Base-by-base conservation (phyloP, 2,888 invertebrate genomes). In the Yponomeuta cagnagella region DNA sequence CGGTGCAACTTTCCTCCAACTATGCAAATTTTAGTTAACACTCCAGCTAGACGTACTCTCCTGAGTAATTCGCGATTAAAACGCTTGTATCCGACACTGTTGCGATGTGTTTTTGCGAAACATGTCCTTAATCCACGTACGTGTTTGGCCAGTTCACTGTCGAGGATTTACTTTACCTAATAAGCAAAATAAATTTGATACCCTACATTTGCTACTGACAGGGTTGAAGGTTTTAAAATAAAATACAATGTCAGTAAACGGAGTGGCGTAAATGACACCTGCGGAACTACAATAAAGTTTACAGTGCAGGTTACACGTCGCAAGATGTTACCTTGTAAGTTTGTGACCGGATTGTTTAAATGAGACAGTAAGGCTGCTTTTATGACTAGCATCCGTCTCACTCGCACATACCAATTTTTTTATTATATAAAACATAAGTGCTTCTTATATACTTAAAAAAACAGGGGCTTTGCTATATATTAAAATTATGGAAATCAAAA, bases 1-100 rank as follows among this genome's bases (percentile, higher is more conserved):
- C 74, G 78, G 52, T 74, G 74, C 74, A 84, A 87, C 82, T 87
- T 85, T 74, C 77, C 78, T 82, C 82, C 76, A 86, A 87, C 86
- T 87, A 86, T 87, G 87, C 83, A 87, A 87, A 87, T 87, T 86
- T 85, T 81, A 83, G 82, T 82, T 84, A 86, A 85, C 86, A 85
- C 83, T 84, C 84, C 81, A 79, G 75, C 79, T 82, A 83, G 83
- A 83, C 85, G 82, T 80, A 82, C 79, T 78, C 80, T 80, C 76
- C 76, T 70, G 70, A 70, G 70, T 70, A 63, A 70, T 70, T 70
- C 70, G 63, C 70, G 70, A 70, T 70, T 70, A 70, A 70, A 70
- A 70, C 70, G 70, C 63, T 70, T 63, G 70, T 37, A 37, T 48
- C 68, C 67, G 43, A 31, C 67, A 8, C 67, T 67, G 65, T 65